Evolutionary conservation across 1,140 invertebrate genomes (phyloP).

Genomic region (Drosophila leontia): DNA sequence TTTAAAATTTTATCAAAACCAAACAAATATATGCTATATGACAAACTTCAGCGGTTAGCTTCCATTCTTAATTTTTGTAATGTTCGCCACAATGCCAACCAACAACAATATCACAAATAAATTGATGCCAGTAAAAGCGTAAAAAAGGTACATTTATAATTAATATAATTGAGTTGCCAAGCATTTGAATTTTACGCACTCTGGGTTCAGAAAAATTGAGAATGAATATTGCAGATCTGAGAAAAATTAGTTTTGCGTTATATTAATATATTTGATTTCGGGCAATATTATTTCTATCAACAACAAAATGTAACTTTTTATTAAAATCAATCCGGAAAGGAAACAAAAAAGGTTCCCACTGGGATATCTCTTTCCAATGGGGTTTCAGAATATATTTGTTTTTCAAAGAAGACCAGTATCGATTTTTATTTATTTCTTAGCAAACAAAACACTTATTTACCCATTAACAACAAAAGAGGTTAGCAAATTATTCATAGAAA

Average conservation of each 20-base stretch:
- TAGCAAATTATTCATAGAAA: slow-evolving; percentile 8
- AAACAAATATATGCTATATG: no score
- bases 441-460: slow-evolving; percentile 4
- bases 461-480: slow-evolving; percentile 13
- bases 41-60: no score
- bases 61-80: background rate
- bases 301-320: background rate
- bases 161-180: slow-evolving; percentile 8
- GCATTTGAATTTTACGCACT: slow-evolving; percentile 7
- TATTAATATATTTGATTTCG: slow-evolving; percentile 3
- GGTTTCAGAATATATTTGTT: background rate
- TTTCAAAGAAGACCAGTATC: background rate
- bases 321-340: background rate
- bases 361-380: background rate
- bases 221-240: no score
- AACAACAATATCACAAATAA: background rate
- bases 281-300: background rate
- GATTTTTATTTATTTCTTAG: background rate
- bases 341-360: background rate
- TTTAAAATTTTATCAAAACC: no score
- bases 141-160: slow-evolving; percentile 7
- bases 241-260: background rate
- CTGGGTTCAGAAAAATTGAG: background rate
- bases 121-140: background rate
- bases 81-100: background rate